Base-by-base conservation (phyloP, 1,140 invertebrate genomes). In the Lysiphlebus fabarum region DNA sequence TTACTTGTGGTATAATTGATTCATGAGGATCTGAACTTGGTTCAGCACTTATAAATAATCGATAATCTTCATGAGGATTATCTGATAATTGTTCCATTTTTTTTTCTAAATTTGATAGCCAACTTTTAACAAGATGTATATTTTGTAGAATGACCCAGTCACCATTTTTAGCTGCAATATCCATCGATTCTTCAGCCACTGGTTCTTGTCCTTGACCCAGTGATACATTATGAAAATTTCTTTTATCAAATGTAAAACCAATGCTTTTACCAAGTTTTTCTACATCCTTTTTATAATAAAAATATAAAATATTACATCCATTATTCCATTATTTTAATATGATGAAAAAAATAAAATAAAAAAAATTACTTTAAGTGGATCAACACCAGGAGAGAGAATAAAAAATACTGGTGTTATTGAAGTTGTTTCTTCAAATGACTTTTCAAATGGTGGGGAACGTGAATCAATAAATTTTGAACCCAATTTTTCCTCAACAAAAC, bases 91-190 rank as follows among this genome's bases (percentile, higher is more conserved):
- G 85, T 73, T 97, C 94, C 78, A 97, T 87, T 73, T 92, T 93
- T 77, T 96, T 96, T 72, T 98, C 95, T 5, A 98, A 78, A 0
- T 81, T 87, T 0, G 89, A 78, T 6, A 98, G 79, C 95, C 95
- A 97, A 64, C 86, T 93, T 11, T 86, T 85, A 0, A 97, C 95
- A 36, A 97, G 81, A 80, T 97, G 95, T 53, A 97, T 88, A 76
- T 97, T 97, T 77, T 89, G 88, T 6, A 91, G 72, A 44, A 98
- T 92, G 7, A 97, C 94, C 95, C 95, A 98, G 70, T 97, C 90
- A 0, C 95, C 95, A 56, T 89, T 74, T 40, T 80, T 77, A 0
- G 90, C 85, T 0, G 92, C 90, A 0, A 87, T 69, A 45, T 90
- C 86, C 83, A 97, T 89, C 2, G 92, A 89, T 63, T 87, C 83